Percentiles rank a stretch among this genome's conserved stretches.
Conservation (phyloP, 2,888 invertebrate species). For the Hipparchia semele region DNA sequence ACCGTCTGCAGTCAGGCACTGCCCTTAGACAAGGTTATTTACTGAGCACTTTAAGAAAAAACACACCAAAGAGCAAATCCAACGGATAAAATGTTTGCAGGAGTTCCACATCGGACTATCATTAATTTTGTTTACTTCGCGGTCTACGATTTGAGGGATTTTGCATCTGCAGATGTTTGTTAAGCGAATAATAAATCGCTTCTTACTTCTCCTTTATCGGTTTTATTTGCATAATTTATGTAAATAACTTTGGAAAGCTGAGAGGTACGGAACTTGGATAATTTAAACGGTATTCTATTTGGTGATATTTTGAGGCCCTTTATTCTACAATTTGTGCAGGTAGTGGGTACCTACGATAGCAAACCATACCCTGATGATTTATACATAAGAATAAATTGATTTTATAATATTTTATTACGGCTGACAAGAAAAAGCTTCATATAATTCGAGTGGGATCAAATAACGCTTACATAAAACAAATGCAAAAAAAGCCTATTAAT, state of each 20-base stretch:
- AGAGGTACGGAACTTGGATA: not conserved
- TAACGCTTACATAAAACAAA: too few species aligned
- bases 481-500: too few species aligned
- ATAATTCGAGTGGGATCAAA: too few species aligned
- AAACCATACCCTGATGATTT: too few species aligned
- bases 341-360: too few species aligned
- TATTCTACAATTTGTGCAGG: too few species aligned
- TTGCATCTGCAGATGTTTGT: conserved; percentile 43
- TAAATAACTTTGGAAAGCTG: conserved; percentile 7
- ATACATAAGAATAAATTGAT: too few species aligned
- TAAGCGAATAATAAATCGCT: conserved; percentile 43
- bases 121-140: conserved; percentile 63
- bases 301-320: not conserved
- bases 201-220: conserved; percentile 33
- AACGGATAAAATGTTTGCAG: conserved; percentile 62
- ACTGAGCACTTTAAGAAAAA: conserved; percentile 65
- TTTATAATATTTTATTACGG: too few species aligned
- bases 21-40: conserved; percentile 64
- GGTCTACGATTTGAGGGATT: conserved; percentile 43
- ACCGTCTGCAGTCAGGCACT: not conserved
- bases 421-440: too few species aligned
- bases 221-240: conserved; percentile 30
- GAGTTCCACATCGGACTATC: conserved; percentile 66
- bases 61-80: conserved; percentile 66
- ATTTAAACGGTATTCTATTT: not conserved